Evolutionary conservation across 2,797 vertebrate species (phyloP), one percentile per base, ranked within the genome.

Genomic region (Gastrophryne carolinensis): DNA sequence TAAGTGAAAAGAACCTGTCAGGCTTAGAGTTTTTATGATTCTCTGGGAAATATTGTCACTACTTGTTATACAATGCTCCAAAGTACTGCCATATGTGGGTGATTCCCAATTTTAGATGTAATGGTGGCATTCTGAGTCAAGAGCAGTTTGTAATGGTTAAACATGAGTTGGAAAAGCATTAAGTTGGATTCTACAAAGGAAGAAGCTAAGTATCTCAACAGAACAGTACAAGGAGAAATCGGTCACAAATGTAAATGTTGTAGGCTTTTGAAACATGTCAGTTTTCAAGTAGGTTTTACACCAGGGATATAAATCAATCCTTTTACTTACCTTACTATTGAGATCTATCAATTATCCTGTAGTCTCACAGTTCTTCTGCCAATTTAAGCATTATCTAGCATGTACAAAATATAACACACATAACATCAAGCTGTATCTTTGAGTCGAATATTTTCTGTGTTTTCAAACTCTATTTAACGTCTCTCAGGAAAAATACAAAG

Each of bases 301-400:
- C 70, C 69, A 53, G 83, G 81, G 82, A 87, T 85, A 84, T 72
- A 79, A 75, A 9, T 0, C 72, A 79, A 82, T 84, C 81, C 86
- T 85, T 60, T 66, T 60, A 73, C 83, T 85, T 82, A 81, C 80
- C 62, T 83, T 84, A 1, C 79, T 81, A 80, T 35, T 60, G 82
- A 82, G 81, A 69, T 82, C 85, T 87, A 84, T 80, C 87, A 89
- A 86, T 88, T 88, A 88, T 81, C 80, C 81, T 81, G 80, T 68
- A 84, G 23, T 56, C 67, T 84, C 39, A 0, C 29, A 80, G 80
- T 8, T 79, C 72, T 70, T 72, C 27, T 37, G 76, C 49, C 79
- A 80, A 77, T 78, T 35, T 5, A 79, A 81, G 80, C 49, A 81
- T 86, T 82, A 82, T 72, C 0, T 29, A 80, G 34, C 62, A 79